Evolutionary conservation across 2,888 invertebrate genomes (phyloP).

Genomic region (Oscheius onirici): DNA sequence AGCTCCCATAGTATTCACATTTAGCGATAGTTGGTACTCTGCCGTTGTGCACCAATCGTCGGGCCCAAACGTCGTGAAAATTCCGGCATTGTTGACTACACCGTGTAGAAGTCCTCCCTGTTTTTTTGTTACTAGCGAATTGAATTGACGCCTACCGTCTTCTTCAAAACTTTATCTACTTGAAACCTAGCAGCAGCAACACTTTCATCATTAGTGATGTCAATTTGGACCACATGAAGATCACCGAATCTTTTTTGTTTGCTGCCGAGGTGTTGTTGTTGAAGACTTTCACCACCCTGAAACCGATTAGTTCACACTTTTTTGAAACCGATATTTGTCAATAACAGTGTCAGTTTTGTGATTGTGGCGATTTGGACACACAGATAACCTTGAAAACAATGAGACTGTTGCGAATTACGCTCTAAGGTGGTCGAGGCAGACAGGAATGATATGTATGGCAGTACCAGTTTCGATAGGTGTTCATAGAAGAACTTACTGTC

Average conservation of each 20-base stretch:
- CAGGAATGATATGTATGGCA: conserved; percentile 7
- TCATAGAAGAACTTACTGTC: conserved; percentile 40
- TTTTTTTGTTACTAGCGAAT: conserved; percentile 70
- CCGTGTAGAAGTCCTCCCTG: conserved; percentile 91
- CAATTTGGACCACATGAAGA: conserved; percentile 77
- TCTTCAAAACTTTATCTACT: conserved; percentile 53
- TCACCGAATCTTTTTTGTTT: conserved; percentile 25
- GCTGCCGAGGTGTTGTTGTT: conserved; percentile 23
- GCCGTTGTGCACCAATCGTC: conserved; percentile 88
- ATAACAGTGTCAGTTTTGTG: not conserved
- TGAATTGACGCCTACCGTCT: conserved; percentile 75
- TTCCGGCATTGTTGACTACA: conserved; percentile 88
- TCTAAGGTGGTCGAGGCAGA: conserved; percentile 10
- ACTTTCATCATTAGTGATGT: conserved; percentile 76
- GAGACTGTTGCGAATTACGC: conserved; percentile 9
- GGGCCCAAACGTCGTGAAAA: conserved; percentile 85
- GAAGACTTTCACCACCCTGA: conserved; percentile 44
- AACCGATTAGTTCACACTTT: not conserved
- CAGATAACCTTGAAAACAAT: conserved; percentile 12
- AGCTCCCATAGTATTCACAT: conserved; percentile 83
- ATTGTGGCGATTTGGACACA: not conserved
- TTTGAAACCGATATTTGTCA: not conserved
- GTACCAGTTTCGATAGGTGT: conserved; percentile 1
- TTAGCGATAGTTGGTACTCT: conserved; percentile 79
- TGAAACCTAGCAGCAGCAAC: conserved; percentile 82